Evolutionary conservation across 2,888 invertebrate genomes (phyloP).

Genomic region (Lasioglossum marginatum): DNA sequence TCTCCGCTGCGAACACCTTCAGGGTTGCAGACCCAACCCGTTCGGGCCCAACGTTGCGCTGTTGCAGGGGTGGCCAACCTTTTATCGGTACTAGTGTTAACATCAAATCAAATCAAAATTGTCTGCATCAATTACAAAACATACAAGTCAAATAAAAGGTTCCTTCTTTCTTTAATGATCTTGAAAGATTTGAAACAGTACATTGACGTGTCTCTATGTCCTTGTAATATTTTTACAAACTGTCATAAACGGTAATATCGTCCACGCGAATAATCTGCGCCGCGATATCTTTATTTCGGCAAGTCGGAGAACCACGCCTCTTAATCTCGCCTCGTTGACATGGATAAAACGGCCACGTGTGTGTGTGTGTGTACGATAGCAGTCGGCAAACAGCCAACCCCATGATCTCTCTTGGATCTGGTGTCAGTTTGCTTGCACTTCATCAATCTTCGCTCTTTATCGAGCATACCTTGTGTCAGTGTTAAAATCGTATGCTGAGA

Average conservation of each 20-base stretch:
- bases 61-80: no score
- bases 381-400: constrained; percentile 47
- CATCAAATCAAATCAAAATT: no score
- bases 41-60: background rate
- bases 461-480: constrained; percentile 5
- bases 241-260: background rate
- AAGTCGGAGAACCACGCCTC: constrained; percentile 50
- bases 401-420: constrained; percentile 33
- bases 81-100: no score
- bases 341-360: constrained; percentile 49
- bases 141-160: no score
- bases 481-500: background rate
- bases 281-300: constrained; percentile 49
- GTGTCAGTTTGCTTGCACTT: constrained; percentile 42
- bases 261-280: constrained; percentile 32
- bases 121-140: no score
- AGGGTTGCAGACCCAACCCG: background rate
- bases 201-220: no score
- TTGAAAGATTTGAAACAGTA: no score
- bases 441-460: constrained; percentile 54
- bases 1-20: background rate
- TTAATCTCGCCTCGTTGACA: constrained; percentile 56
- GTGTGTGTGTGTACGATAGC: constrained; percentile 26
- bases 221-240: no score
- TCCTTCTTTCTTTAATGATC: no score